A percentile compares a stretch with the other conserved stretches of the same genome.
These are phyloP conservation scores for Misgurnus mizolepis DNA, from an alignment of 2,113 vertebrate species.

Conservation along the genomic window DNA sequence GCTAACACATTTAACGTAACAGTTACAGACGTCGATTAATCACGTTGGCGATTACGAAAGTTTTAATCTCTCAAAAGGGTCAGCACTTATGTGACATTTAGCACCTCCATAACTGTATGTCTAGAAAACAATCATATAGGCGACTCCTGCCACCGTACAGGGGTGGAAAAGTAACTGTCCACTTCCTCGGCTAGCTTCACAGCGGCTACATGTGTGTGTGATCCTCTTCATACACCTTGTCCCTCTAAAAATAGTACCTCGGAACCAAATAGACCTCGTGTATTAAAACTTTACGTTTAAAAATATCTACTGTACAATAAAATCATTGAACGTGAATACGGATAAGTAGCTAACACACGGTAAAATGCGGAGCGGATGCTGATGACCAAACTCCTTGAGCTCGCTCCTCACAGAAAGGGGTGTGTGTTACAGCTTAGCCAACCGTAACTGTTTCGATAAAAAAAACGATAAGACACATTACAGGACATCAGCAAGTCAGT, in stretches of 20 bases:
- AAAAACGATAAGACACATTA: neutral
- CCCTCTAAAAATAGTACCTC: neutral
- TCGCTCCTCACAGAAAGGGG: slow-evolving; percentile 13
- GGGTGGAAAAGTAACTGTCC: slow-evolving; percentile 37
- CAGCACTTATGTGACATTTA: slow-evolving; percentile 40
- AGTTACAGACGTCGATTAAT: neutral
- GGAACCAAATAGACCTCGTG: neutral
- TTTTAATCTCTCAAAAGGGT: neutral
- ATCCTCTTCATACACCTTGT: neutral
- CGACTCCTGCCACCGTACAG: slow-evolving; percentile 26
- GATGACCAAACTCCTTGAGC: slow-evolving; percentile 41
- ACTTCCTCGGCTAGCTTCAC: slow-evolving; percentile 38
- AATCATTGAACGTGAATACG: slow-evolving; percentile 9
- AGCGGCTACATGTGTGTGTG: slow-evolving; percentile 22
- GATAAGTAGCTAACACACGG: slow-evolving; percentile 16
- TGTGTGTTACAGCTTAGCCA: slow-evolving; percentile 44
- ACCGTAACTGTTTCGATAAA: neutral
- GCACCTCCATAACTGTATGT: slow-evolving; percentile 59
- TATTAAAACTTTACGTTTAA: neutral
- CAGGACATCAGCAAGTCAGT: neutral
- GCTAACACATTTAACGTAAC: slow-evolving; percentile 23
- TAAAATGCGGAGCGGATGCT: slow-evolving; percentile 39
- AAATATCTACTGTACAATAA: neutral
- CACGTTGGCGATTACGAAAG: neutral
- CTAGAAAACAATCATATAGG: slow-evolving; percentile 49